phyloP scores from a whole-genome alignment of 2,888 invertebrate genomes.

The Micropterix aruncella region DNA sequence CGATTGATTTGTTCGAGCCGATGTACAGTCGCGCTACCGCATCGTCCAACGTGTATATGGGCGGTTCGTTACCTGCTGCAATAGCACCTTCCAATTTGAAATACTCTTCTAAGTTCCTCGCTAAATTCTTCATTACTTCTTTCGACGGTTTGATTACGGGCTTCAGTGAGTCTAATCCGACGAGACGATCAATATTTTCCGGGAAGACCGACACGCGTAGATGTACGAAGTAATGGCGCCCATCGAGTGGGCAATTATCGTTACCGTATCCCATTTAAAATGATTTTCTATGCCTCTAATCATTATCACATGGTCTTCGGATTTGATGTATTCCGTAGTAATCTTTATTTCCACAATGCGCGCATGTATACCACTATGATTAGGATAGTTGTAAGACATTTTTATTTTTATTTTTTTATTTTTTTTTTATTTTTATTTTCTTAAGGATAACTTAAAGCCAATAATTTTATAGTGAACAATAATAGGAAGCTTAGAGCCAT shows the following conservation, averaged over 20 bases:
- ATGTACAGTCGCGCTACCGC: constrained; percentile 39
- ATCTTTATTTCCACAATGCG: too few species aligned
- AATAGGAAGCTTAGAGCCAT: too few species aligned
- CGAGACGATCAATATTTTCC: constrained; percentile 25
- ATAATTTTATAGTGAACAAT: too few species aligned
- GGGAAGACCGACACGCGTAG: constrained; percentile 36
- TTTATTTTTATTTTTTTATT: too few species aligned
- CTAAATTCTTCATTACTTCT: constrained; percentile 13
- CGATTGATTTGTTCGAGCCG: constrained; percentile 41
- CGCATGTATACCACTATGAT: too few species aligned
- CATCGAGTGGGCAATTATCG: constrained; percentile 42
- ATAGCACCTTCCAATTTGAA: constrained; percentile 15
- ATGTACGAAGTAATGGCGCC: constrained; percentile 31
- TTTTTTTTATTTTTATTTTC: too few species aligned
- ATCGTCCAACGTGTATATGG: constrained; percentile 46
- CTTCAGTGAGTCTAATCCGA: constrained; percentile 24
- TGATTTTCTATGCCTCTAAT: constrained; percentile 34
- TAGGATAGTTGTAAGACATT: too few species aligned
- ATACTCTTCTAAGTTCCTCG: constrained; percentile 20
- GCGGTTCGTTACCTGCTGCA: constrained; percentile 34
- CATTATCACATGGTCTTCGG: constrained; percentile 15
- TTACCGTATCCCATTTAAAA: constrained; percentile 40
- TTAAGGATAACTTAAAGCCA: too few species aligned
- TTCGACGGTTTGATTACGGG: constrained; percentile 14
- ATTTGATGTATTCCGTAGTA: too few species aligned